phyloP scores from a whole-genome alignment of 2,888 invertebrate genomes.

The Heliconius hortense region DNA sequence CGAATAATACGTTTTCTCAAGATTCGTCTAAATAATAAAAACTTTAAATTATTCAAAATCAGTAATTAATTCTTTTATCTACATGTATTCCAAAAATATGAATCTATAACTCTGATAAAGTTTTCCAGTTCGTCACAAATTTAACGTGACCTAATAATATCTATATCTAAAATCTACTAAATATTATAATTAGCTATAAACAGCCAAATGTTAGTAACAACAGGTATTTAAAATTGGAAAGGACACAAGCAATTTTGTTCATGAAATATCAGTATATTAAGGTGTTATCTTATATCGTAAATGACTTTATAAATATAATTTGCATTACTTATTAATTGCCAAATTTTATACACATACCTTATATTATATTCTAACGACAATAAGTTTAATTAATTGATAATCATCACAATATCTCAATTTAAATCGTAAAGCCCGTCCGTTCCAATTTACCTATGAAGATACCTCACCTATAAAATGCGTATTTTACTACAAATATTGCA shows the following conservation, averaged over 20 bases:
- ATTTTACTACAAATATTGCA: background rate
- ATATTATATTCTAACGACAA: background rate
- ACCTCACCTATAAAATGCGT: background rate
- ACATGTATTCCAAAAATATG: slow-evolving; percentile 41
- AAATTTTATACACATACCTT: background rate
- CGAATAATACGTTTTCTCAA: background rate
- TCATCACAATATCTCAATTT: slow-evolving; percentile 10
- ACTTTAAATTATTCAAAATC: background rate
- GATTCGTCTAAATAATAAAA: slow-evolving; percentile 2
- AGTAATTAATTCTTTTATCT: slow-evolving; percentile 18
- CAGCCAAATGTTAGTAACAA: slow-evolving; percentile 22
- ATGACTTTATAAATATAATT: background rate
- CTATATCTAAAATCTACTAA: slow-evolving; percentile 23
- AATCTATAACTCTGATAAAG: slow-evolving; percentile 39
- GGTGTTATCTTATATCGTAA: background rate
- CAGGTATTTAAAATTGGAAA: slow-evolving; percentile 14
- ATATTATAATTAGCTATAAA: slow-evolving; percentile 19
- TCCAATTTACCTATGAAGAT: slow-evolving; percentile 14
- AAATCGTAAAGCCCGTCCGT: background rate
- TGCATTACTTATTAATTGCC: background rate
- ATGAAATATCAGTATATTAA: background rate
- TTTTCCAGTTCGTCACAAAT: slow-evolving; percentile 27
- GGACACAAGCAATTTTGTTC: background rate
- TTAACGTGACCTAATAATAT: slow-evolving; percentile 21
- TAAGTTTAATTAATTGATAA: slow-evolving; percentile 5